Percentiles rank a stretch among this genome's conserved stretches.
Evolutionary conservation across 2,888 invertebrate species (phyloP).

Genomic region (Oegoconia quadripuncta): DNA sequence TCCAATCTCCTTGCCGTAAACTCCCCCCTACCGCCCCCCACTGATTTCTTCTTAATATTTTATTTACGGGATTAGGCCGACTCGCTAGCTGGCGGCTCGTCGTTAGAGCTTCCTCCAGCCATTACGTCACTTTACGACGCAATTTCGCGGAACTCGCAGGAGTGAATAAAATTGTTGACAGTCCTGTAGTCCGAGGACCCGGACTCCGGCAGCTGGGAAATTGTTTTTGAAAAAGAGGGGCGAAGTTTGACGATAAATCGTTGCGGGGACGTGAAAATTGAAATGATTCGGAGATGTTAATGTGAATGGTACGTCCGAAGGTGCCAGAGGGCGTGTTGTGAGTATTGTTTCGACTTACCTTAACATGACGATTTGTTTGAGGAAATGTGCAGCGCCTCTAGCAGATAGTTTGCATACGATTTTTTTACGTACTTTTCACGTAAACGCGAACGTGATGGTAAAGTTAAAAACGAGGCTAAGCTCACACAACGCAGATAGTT

Average conservation of each 20-base stretch:
- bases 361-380: too few species aligned
- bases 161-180: slow-evolving; percentile 50
- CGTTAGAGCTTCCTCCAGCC: slow-evolving; percentile 57
- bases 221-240: slow-evolving; percentile 28
- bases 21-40: slow-evolving; percentile 31
- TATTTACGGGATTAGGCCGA: slow-evolving; percentile 66
- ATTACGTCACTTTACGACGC: slow-evolving; percentile 62
- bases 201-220: too few species aligned
- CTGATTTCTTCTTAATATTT: slow-evolving; percentile 73
- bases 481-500: too few species aligned
- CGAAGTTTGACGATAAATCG: slow-evolving; percentile 45
- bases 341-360: not conserved
- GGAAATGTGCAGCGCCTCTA: too few species aligned
- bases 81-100: slow-evolving; percentile 40
- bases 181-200: slow-evolving; percentile 28
- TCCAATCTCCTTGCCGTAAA: slow-evolving; percentile 2
- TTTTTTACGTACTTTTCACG: too few species aligned
- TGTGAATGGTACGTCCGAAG: slow-evolving; percentile 2
- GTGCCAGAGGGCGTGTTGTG: not conserved
- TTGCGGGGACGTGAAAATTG: slow-evolving; percentile 33
- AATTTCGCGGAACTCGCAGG: slow-evolving; percentile 44
- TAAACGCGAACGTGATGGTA: too few species aligned
- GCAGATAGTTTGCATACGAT: too few species aligned
- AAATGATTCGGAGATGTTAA: slow-evolving; percentile 4
- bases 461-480: too few species aligned